Percentiles rank a stretch among this genome's conserved stretches.
Conservation (phyloP, 2,797 vertebrate genomes). For the Ctenopoma kingsleyae region DNA sequence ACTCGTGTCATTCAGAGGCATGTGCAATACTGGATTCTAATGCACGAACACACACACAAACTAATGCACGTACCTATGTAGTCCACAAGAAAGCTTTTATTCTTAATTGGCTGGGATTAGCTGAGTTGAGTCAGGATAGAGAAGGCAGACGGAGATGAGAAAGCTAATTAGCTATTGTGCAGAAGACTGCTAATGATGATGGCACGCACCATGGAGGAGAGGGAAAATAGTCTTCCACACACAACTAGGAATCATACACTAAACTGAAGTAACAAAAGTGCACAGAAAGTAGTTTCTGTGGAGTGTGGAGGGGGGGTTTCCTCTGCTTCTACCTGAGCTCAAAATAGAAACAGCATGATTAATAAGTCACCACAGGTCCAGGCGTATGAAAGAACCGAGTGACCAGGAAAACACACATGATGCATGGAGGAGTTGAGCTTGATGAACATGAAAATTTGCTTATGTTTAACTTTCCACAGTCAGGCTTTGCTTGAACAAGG, state of each 20-base stretch:
- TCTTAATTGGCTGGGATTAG: slow-evolving; percentile 82
- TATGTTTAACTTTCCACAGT: slow-evolving; percentile 38
- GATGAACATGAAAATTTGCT: slow-evolving; percentile 1
- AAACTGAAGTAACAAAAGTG: slow-evolving; percentile 43
- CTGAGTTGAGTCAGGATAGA: slow-evolving; percentile 67
- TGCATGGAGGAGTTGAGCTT: slow-evolving; percentile 3
- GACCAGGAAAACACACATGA: slow-evolving; percentile 36
- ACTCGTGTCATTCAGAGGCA: slow-evolving; percentile 38
- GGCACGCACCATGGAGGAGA: slow-evolving; percentile 57
- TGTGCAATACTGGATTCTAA: slow-evolving; percentile 24
- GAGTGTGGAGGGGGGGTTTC: slow-evolving; percentile 2
- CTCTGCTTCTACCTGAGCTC: slow-evolving; percentile 23
- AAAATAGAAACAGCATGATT: slow-evolving; percentile 42
- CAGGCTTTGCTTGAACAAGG: not conserved
- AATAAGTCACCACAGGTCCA: slow-evolving; percentile 50
- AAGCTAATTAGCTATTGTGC: slow-evolving; percentile 82
- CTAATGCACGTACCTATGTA: slow-evolving; percentile 41
- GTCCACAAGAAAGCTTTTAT: slow-evolving; percentile 63
- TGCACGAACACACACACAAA: slow-evolving; percentile 20
- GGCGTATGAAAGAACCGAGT: slow-evolving; percentile 10
- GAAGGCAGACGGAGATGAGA: slow-evolving; percentile 79
- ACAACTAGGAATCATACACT: slow-evolving; percentile 42
- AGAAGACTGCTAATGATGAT: slow-evolving; percentile 76
- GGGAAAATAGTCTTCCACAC: slow-evolving; percentile 47
- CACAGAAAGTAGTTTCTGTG: slow-evolving; percentile 34